Conservation (phyloP, 2,888 invertebrate species). For the Phyllotreta striolata region DNA sequence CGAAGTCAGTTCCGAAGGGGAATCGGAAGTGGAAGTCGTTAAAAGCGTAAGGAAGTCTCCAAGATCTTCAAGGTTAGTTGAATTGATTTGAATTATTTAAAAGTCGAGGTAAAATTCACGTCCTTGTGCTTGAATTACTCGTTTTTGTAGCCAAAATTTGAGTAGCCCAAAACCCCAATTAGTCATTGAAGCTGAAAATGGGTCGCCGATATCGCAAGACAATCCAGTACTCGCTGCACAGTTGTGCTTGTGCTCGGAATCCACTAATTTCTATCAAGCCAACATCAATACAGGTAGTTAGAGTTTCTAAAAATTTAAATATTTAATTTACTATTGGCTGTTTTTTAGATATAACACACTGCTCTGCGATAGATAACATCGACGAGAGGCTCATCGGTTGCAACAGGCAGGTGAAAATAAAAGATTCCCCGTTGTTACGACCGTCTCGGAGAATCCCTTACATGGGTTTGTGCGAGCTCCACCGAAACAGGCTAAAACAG, state of each 20-base stretch:
- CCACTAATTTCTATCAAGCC: constrained; percentile 49
- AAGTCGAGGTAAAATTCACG: background rate
- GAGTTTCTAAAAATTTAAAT: constrained; percentile 11
- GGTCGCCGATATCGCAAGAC: constrained; percentile 9
- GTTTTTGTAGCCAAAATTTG: constrained; percentile 34
- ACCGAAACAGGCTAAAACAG: constrained; percentile 74
- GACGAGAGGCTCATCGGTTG: constrained; percentile 82
- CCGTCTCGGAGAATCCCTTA: constrained; percentile 81
- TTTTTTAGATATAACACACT: constrained; percentile 68
- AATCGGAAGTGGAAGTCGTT: constrained; percentile 24
- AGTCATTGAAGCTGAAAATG: constrained; percentile 26
- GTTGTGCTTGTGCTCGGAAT: constrained; percentile 54
- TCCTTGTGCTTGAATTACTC: constrained; percentile 25
- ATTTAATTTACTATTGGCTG: constrained; percentile 8
- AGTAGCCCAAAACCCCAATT: constrained; percentile 35
- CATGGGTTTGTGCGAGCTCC: constrained; percentile 80
- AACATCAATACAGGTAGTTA: constrained; percentile 47
- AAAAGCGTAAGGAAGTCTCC: constrained; percentile 49
- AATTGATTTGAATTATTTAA: background rate
- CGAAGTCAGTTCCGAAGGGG: constrained; percentile 39
- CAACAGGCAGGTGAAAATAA: constrained; percentile 71
- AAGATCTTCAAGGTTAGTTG: constrained; percentile 48
- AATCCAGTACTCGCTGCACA: constrained; percentile 48
- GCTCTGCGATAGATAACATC: constrained; percentile 79
- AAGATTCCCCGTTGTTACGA: constrained; percentile 69